Percentiles rank a stretch among this genome's conserved stretches.
Conservation (phyloP, 2,888 invertebrate species). For the Hybos culiciformis region DNA sequence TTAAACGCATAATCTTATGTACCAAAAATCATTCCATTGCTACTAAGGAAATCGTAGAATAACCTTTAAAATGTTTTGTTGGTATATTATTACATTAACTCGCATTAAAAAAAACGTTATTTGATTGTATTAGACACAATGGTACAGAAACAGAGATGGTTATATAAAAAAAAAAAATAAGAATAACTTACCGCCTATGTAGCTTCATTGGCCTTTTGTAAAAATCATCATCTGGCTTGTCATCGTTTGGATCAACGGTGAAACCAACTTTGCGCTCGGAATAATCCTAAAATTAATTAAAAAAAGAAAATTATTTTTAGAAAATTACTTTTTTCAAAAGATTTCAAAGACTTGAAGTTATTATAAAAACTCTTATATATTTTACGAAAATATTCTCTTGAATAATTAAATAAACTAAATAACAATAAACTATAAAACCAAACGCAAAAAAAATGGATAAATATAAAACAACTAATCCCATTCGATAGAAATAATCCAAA, state of each 20-base stretch:
- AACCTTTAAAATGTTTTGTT: too few species aligned
- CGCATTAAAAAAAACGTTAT: too few species aligned
- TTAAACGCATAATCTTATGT: too few species aligned
- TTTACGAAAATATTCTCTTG: too few species aligned
- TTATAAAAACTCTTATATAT: too few species aligned
- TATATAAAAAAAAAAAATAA: background rate
- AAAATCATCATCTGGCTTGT: slow-evolving; percentile 30
- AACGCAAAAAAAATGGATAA: background rate
- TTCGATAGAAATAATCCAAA: background rate
- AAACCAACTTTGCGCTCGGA: slow-evolving; percentile 51
- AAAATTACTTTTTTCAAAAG: background rate
- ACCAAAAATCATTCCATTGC: too few species aligned
- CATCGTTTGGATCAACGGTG: slow-evolving; percentile 34
- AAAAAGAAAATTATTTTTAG: background rate
- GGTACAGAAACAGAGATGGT: too few species aligned
- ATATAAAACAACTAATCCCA: slow-evolving; percentile 1
- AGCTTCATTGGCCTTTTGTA: slow-evolving; percentile 34
- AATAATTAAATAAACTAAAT: too few species aligned
- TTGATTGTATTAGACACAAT: too few species aligned
- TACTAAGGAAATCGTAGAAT: too few species aligned
- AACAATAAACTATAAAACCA: background rate
- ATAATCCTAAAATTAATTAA: slow-evolving; percentile 30
- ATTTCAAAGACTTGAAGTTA: too few species aligned
- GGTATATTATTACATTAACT: too few species aligned
- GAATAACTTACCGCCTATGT: slow-evolving; percentile 28